Evolutionary conservation across 2,888 invertebrate genomes (phyloP), one percentile per base, ranked within the genome.

Genomic region (Dolomedes plantarius): DNA sequence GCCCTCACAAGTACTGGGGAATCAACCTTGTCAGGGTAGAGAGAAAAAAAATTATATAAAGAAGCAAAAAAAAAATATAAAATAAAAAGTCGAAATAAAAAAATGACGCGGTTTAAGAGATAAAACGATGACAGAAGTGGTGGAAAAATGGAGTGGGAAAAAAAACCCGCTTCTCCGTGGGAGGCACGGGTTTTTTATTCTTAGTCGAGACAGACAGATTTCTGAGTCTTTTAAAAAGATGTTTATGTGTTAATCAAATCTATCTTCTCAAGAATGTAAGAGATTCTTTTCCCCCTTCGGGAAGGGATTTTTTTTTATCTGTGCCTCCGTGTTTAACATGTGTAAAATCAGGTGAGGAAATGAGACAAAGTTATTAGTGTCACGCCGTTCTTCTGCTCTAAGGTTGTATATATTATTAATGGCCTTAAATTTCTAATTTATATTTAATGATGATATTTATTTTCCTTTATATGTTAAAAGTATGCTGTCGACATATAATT

Each of bases 181-280:
- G 56, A 28, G 36, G 28, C 28, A 64, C 32, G 29, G 36, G 7
- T 73, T 77, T 77, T 79, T 79, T 19, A 31, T 11, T 50, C 11
- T n/a, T 56, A 75, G 41, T 56, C 32, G n/a, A 72, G 77, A 64
- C 77, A 72, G 83, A 78, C 41, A 77, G 73, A 85, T 85, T 85
- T 77, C 68, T 50, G 67, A 50, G 77, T 77, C 77, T 77, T 67
- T 83, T 73, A 56, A 50, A 65, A 67, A 73, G 65, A 77, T 85
- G 77, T 77, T 77, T 77, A 85, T 85, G 76, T 77, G 77, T 85
- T 85, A 85, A 85, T 85, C 83, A 85, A 85, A 85, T 85, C 83
- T 72, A 72, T 77, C 77, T 77, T 65, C 41, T 73, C 41, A 41
- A 77, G 77, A 11, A 23, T 71, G 32, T 31, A 13, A 67, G 32